Evolutionary conservation across 2,797 vertebrate genomes (phyloP).

Genomic region (Phaenicophaeus curvirostris): DNA sequence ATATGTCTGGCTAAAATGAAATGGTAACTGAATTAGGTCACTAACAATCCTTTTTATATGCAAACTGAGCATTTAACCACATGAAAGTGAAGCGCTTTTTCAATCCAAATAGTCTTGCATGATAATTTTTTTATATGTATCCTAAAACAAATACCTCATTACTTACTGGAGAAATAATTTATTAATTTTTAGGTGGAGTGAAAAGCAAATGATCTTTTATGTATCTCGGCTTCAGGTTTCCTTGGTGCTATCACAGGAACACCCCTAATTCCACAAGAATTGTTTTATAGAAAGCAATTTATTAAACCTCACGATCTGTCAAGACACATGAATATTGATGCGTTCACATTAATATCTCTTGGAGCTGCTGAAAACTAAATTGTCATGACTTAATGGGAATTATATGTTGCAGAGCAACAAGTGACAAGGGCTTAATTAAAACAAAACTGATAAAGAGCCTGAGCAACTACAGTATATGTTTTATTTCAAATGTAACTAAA

Average conservation of each 20-base stretch:
- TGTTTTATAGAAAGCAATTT: slow-evolving; percentile 35
- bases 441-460: neutral
- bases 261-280: slow-evolving; percentile 8
- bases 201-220: neutral
- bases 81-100: neutral
- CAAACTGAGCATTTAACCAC: neutral
- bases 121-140: neutral
- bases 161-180: neutral
- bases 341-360: slow-evolving; percentile 41
- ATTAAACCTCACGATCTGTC: slow-evolving; percentile 42
- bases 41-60: neutral
- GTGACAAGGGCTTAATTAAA: slow-evolving; percentile 40
- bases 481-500: neutral
- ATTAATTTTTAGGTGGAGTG: neutral
- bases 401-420: slow-evolving; percentile 40
- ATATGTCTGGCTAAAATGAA: neutral
- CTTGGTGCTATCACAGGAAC: slow-evolving; percentile 15
- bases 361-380: slow-evolving; percentile 28
- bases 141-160: neutral
- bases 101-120: neutral
- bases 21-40: neutral
- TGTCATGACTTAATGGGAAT: slow-evolving; percentile 39
- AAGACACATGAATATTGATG: slow-evolving; percentile 57
- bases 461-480: neutral
- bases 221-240: neutral